Evolutionary conservation across 2,113 vertebrate genomes (phyloP), one percentile per base, ranked within the genome.

Genomic region (Aegotheles bennettii): DNA sequence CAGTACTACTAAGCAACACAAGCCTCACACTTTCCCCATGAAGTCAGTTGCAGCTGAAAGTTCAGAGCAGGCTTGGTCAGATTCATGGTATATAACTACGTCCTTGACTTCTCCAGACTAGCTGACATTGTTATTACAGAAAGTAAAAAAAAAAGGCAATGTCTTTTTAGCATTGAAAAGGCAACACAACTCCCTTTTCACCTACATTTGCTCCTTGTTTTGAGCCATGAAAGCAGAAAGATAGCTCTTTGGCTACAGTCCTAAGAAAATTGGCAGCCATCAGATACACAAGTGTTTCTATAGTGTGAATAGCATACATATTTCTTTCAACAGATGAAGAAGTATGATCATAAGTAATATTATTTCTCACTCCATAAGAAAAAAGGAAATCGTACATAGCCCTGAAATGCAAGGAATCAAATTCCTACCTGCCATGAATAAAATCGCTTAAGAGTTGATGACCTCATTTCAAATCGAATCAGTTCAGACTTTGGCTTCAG

Each of bases 401-500:
- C 60, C 47, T 31, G 67, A 91, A 89, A 87, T 59, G 68, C 11
- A 68, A 60, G 19, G 51, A 88, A 86, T 9, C 0, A 2, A 88
- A 92, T 71, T 86, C 90, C 73, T 96, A 96, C 90, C 85, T 94
- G 71, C 42, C 68, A 75, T 9, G 60, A 81, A 81, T 74, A 88
- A 63, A 73, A 81, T 78, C 88, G 79, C 43, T 59, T 92, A 89
- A 86, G 60, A 87, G 56, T 60, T 81, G 76, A 81, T 84, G 76
- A 35, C 89, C 80, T 95, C 85, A 89, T 92, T 93, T 80, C 83
- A 84, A 69, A 92, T 21, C 59, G 76, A 67, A 93, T 36, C 64
- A 80, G 64, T 21, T 81, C 92, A 93, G 92, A 96, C 90, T 92
- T 94, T 90, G 94, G 64, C 93, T 96, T 86, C 92, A 71, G 88